A percentile compares a stretch with the other conserved stretches of the same genome.
These are phyloP conservation scores for Rotaria socialis DNA, from an alignment of 2,888 invertebrate genomes.

Conservation along the genomic window DNA sequence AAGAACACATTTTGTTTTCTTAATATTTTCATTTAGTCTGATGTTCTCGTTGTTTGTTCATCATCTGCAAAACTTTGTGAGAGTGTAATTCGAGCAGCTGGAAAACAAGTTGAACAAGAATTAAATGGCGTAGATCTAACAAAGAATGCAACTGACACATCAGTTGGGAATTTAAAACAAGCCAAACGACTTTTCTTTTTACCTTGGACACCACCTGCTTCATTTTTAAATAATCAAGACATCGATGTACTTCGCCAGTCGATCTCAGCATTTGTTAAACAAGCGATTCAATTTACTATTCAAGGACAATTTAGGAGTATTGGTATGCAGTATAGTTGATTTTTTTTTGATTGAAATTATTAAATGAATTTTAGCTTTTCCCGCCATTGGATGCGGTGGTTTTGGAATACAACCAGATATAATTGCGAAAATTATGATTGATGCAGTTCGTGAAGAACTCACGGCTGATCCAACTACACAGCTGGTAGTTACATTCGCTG, in stretches of 20 bases:
- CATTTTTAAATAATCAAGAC: background rate
- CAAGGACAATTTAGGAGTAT: background rate
- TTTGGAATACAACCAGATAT: background rate
- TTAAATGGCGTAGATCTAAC: background rate
- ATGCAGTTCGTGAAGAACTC: background rate
- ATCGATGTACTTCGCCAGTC: background rate
- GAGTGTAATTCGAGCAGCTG: background rate
- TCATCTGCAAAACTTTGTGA: background rate
- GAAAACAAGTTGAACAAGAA: background rate
- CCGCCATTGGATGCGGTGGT: background rate
- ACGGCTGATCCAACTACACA: background rate
- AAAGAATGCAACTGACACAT: background rate
- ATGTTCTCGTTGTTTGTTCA: slow-evolving; percentile 27
- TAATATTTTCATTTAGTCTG: background rate
- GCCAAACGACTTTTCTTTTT: background rate
- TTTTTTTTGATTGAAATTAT: background rate
- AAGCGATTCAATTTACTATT: background rate
- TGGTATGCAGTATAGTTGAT: background rate
- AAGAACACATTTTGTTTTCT: background rate
- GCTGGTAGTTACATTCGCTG: background rate
- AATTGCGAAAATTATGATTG: background rate
- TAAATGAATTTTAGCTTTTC: background rate
- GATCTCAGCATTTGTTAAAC: background rate
- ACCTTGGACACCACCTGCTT: background rate
- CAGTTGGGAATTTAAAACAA: background rate